phyloP scores from a whole-genome alignment of 2,888 invertebrate genomes.

The Dromius quadrimaculatus region DNA sequence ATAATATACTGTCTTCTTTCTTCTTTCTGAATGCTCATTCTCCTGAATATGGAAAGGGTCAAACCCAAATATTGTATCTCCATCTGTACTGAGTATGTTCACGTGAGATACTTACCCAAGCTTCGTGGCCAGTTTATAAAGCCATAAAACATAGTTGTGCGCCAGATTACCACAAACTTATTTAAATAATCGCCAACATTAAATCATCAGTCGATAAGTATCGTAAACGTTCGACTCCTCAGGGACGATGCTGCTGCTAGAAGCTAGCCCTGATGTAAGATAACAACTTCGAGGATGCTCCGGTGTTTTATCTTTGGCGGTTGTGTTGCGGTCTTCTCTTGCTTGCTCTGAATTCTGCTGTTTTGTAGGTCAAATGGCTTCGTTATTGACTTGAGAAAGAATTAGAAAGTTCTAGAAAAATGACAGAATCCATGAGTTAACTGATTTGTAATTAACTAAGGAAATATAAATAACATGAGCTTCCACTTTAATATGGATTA shows the following conservation, averaged over 20 bases:
- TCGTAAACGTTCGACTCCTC: constrained; percentile 47
- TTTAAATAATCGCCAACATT: constrained; percentile 52
- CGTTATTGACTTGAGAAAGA: no score
- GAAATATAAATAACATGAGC: no score
- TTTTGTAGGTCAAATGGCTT: no score
- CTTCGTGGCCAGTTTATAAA: constrained; percentile 45
- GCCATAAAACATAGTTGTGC: constrained; percentile 47
- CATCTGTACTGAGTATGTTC: neutral
- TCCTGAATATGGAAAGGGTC: no score
- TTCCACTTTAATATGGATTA: no score
- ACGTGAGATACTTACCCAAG: constrained; percentile 20
- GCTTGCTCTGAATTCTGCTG: no score
- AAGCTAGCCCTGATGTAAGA: constrained; percentile 21
- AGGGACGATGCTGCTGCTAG: constrained; percentile 22
- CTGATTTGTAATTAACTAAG: no score
- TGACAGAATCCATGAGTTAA: no score
- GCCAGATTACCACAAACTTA: constrained; percentile 51
- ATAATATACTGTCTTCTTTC: no score
- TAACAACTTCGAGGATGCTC: constrained; percentile 40
- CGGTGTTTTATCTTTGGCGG: constrained; percentile 40
- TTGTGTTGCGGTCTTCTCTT: neutral
- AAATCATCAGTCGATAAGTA: constrained; percentile 51
- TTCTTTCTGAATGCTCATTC: no score
- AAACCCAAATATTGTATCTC: no score
- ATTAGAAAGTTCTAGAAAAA: no score